Percentiles rank a stretch among this genome's conserved stretches.
Evolutionary conservation across 2,113 vertebrate species (phyloP).

Genomic region (Mungos mungo): DNA sequence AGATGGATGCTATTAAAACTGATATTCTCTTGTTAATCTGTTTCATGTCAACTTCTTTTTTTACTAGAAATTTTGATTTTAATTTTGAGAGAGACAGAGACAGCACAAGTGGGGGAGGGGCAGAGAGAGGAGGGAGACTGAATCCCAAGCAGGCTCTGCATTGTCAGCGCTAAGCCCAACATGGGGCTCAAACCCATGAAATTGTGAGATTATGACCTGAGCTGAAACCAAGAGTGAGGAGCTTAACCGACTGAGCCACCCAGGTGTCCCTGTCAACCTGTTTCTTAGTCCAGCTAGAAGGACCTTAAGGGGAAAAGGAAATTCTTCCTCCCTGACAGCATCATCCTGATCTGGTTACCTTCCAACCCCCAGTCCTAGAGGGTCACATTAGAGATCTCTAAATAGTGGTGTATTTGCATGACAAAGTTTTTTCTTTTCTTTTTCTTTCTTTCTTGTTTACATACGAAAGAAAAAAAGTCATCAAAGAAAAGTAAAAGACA

Average conservation of each 20-base stretch:
- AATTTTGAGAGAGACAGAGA: too few relatives aligned
- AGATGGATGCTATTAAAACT: background rate
- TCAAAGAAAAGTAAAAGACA: background rate
- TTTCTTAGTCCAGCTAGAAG: background rate
- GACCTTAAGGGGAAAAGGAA: background rate
- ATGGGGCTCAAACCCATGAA: too few relatives aligned
- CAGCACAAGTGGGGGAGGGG: too few relatives aligned
- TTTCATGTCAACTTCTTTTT: background rate
- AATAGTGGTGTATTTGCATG: background rate
- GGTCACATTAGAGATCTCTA: background rate
- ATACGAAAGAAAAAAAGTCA: background rate
- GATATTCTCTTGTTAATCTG: background rate
- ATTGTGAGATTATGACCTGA: too few relatives aligned
- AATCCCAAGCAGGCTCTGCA: too few relatives aligned
- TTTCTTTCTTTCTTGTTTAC: background rate
- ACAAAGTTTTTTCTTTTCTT: background rate
- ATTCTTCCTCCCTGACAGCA: background rate
- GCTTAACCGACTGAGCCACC: too few relatives aligned
- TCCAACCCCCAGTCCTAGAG: background rate
- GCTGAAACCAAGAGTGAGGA: too few relatives aligned
- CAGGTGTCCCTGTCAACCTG: too few relatives aligned
- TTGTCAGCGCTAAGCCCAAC: too few relatives aligned
- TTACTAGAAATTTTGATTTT: too few relatives aligned
- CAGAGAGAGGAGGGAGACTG: too few relatives aligned
- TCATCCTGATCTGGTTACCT: background rate